Evolutionary conservation across 2,888 invertebrate genomes (phyloP).

Genomic region (Phyllotreta cruciferae): DNA sequence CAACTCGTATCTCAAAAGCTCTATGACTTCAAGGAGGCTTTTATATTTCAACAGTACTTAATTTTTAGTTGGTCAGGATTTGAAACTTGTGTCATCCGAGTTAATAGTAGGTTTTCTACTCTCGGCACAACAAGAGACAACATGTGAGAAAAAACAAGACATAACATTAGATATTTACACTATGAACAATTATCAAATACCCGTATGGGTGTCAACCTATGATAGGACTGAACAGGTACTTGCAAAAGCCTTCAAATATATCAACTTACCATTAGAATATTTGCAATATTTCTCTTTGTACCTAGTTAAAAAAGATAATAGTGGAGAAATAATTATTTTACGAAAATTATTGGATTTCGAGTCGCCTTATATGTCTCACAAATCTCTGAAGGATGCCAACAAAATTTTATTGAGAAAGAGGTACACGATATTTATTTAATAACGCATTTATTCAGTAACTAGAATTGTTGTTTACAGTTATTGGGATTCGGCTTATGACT

Average conservation of each 20-base stretch:
- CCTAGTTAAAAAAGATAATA: conserved; percentile 80
- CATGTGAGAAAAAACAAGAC: conserved; percentile 70
- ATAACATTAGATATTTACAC: conserved; percentile 82
- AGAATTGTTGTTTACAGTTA: conserved; percentile 66
- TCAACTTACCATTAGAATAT: conserved; percentile 81
- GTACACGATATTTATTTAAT: conserved; percentile 52
- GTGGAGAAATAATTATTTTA: conserved; percentile 75
- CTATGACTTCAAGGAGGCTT: too few relatives aligned
- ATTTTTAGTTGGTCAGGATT: conserved; percentile 81
- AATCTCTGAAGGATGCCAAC: conserved; percentile 75
- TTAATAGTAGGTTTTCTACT: conserved; percentile 86
- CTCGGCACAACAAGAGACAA: conserved; percentile 90
- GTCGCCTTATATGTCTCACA: conserved; percentile 92
- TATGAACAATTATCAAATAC: conserved; percentile 87
- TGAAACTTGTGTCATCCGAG: conserved; percentile 78
- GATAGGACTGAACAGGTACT: conserved; percentile 86
- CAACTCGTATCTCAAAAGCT: too few relatives aligned
- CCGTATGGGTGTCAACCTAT: conserved; percentile 78
- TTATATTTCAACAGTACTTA: not conserved
- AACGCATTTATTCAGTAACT: not conserved
- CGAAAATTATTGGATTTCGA: conserved; percentile 96
- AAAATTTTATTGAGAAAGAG: conserved; percentile 87
- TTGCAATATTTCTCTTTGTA: conserved; percentile 90
- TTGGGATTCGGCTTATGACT: conserved; percentile 88
- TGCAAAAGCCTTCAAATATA: conserved; percentile 80